Base-by-base conservation (phyloP, 2,888 invertebrate species). In the Rotaria macrura region DNA sequence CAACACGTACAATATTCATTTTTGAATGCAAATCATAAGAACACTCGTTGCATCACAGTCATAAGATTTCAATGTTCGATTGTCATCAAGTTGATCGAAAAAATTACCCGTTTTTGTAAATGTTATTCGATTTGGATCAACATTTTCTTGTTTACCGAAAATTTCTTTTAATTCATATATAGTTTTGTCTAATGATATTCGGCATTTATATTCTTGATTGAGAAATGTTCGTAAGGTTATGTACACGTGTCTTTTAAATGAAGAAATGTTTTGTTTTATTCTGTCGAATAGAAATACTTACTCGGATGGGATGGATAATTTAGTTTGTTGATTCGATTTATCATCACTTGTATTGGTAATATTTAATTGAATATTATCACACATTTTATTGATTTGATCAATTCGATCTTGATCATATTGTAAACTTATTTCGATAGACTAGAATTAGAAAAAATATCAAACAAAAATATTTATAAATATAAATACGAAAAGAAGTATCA, bases 51-150 rank as follows among this genome's bases (percentile, higher is more conserved):
- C 2, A 79, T 79, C 79, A 43, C 40, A 79, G 43, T 79, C 25
- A 34, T 79, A 79, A 25, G 40, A 40, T 79, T 43, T 40, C n/a
- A 79, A 79, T n/a, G 43, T 43, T 43, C 43, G 40, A n/a, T 79
- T 79, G 43, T 79, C 79, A n/a, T 79, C 79, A 9, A 79, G 25
- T 79, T 79, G 25, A n/a, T 79, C 79, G 6, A 79, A 79, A 79
- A 12, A 79, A 43, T 40, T 79, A n/a, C 79, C 79, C 25, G 43
- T 40, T 43, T 40, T 79, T 43, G 79, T 43, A 43, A 79, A 25
- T 43, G 43, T 43, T 40, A 79, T 43, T 25, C 4, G 23, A n/a
- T n/a, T 43, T 12, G 79, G 43, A 12, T 79, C 43, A 6, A 79
- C 9, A 40, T 43, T n/a, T 79, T 43, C 43, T 79, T 79, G 79